Base-by-base conservation (phyloP, 2,113 vertebrate species). In the Cynocephalus volans region DNA sequence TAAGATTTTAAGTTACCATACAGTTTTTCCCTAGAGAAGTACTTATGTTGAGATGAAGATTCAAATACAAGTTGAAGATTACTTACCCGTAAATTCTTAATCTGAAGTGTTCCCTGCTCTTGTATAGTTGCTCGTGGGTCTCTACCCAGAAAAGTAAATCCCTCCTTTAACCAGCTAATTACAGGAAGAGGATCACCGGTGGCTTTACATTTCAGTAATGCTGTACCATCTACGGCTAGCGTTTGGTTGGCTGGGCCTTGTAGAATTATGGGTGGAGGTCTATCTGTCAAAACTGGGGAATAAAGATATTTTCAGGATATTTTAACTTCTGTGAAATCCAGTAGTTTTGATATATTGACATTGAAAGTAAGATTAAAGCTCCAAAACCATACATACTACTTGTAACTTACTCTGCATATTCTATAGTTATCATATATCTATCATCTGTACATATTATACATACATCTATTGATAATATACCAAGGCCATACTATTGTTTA, bases 201-300 rank as follows among this genome's bases (percentile, higher is more conserved):
- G 12, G 99, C 99, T 98, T 99, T 99, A 98, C 99, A 99, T 97
- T 99, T 99, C 88, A 99, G 98, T 88, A 99, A 95, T 2, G 99
- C 99, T 93, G 99, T 99, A 10, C 99, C 99, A 98, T 99, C 99
- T 97, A 99, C 98, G 14, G 99, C 99, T 64, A 99, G 97, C 0
- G 99, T 99, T 98, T 99, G 99, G 98, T 99, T 99, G 97, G 99
- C 97, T 0, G 99, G 99, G 11, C 99, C 99, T 98, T 99, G 99
- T 3, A 99, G 99, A 96, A 99, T 99, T 98, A 99, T 99, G 96
- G 99, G 99, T 5, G 99, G 99, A 52, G 99, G 99, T 97, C 99
- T 99, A 97, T 99, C 99, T 98, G 99, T 99, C 97, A 99, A 98
- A 97, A 99, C 99, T 99, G 36, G 98, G 90, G 75, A 97, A 96